A percentile compares a stretch with the other conserved stretches of the same genome.
Conservation (phyloP, 2,797 vertebrate species). For the Premnoplex brunnescens region DNA sequence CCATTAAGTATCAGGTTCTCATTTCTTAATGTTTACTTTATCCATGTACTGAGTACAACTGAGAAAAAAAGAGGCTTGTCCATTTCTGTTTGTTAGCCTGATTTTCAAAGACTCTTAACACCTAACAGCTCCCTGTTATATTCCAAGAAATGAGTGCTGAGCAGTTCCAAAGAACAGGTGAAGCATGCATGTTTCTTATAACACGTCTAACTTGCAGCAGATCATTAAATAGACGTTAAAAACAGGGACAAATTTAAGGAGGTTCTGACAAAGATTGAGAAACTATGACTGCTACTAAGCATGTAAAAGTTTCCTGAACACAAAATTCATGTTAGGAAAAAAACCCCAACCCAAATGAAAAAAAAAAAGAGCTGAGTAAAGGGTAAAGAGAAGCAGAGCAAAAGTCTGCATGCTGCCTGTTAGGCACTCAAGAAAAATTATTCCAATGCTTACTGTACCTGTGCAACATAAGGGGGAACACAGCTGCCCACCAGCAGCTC, state of each 20-base stretch:
- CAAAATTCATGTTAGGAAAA: not conserved
- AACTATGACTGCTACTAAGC: not conserved
- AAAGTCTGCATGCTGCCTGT: not conserved
- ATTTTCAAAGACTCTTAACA: constrained; percentile 32
- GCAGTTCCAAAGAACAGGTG: not conserved
- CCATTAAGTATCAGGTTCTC: not conserved
- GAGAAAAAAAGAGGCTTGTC: not conserved
- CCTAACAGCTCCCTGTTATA: not conserved
- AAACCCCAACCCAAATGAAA: rapidly evolving
- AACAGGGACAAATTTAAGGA: not conserved
- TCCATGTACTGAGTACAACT: not conserved
- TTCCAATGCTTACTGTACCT: not conserved
- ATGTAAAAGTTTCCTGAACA: not conserved
- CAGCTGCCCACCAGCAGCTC: not conserved
- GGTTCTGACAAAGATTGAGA: not conserved
- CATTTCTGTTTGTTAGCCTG: constrained; percentile 5
- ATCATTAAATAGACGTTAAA: not conserved
- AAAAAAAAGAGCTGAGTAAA: not conserved
- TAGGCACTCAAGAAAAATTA: not conserved
- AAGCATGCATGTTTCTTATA: not conserved
- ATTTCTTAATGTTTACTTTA: not conserved
- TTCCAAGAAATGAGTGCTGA: not conserved
- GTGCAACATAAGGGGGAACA: not conserved
- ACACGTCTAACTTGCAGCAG: not conserved
- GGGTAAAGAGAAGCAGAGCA: not conserved